phyloP scores from a whole-genome alignment of 2,888 invertebrate genomes.

The Formica aserva region DNA sequence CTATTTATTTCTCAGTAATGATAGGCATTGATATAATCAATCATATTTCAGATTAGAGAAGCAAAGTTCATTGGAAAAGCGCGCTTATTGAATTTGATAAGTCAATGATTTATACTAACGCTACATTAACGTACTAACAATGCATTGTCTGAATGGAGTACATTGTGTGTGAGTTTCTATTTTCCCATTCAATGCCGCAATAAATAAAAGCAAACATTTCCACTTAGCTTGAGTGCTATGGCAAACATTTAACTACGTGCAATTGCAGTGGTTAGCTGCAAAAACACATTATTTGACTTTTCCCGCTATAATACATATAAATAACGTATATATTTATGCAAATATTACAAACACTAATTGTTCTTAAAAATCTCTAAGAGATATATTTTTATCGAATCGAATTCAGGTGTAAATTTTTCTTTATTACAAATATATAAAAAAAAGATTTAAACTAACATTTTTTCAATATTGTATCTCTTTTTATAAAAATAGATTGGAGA shows the following conservation, averaged over 20 bases:
- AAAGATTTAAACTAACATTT: neutral
- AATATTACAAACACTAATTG: neutral
- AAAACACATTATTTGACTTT: constrained; percentile 1
- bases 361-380: neutral
- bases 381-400: neutral
- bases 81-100: constrained; percentile 31
- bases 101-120: constrained; percentile 40
- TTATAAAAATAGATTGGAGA: neutral
- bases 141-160: constrained; percentile 12
- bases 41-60: constrained; percentile 34
- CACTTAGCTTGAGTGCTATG: constrained; percentile 44
- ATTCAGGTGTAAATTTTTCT: neutral
- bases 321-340: neutral
- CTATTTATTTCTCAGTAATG: constrained; percentile 17
- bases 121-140: constrained; percentile 20
- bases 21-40: neutral
- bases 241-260: constrained; percentile 25
- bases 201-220: constrained; percentile 56
- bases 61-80: constrained; percentile 16
- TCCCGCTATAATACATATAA: neutral
- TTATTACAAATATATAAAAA: neutral
- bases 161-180: constrained; percentile 38
- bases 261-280: constrained; percentile 2
- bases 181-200: constrained; percentile 20
- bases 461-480: constrained; percentile 11